A percentile compares a stretch with the other conserved stretches of the same genome.
phyloP scores from a whole-genome alignment of 2,888 invertebrate species.

The Chloroclysta siterata region DNA sequence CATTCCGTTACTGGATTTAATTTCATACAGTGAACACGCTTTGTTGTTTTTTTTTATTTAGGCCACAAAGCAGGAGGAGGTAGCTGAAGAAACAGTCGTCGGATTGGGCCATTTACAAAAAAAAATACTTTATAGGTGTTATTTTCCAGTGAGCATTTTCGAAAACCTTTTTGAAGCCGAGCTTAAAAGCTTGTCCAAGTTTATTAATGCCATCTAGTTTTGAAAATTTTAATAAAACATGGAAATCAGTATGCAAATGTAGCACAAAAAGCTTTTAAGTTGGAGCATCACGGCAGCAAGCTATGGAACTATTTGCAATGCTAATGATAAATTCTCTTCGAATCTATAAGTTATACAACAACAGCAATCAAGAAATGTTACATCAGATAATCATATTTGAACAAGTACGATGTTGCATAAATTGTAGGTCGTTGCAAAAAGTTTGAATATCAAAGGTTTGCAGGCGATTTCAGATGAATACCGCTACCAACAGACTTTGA shows the following conservation, averaged over 20 bases:
- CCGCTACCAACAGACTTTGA: constrained; percentile 12
- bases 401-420: constrained; percentile 41
- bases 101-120: too few species aligned
- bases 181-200: too few species aligned
- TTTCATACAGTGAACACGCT: too few species aligned
- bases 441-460: constrained; percentile 33
- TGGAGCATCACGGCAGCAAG: constrained; percentile 18
- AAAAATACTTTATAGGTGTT: too few species aligned
- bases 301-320: constrained; percentile 36
- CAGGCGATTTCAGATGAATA: constrained; percentile 7
- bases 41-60: too few species aligned
- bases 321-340: constrained; percentile 33
- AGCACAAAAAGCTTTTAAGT: constrained; percentile 14
- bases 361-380: constrained; percentile 33
- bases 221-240: too few species aligned
- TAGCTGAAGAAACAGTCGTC: too few species aligned
- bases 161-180: too few species aligned
- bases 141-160: too few species aligned
- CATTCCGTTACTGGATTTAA: too few species aligned
- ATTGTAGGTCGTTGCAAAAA: constrained; percentile 2
- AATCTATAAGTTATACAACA: constrained; percentile 33
- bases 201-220: too few species aligned
- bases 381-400: constrained; percentile 36
- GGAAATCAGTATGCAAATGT: constrained; percentile 2
- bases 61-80: too few species aligned